A percentile compares a stretch with the other conserved stretches of the same genome.
These are phyloP conservation scores for Tyria jacobaeae DNA, from an alignment of 2,888 invertebrate genomes.

Conservation along the genomic window DNA sequence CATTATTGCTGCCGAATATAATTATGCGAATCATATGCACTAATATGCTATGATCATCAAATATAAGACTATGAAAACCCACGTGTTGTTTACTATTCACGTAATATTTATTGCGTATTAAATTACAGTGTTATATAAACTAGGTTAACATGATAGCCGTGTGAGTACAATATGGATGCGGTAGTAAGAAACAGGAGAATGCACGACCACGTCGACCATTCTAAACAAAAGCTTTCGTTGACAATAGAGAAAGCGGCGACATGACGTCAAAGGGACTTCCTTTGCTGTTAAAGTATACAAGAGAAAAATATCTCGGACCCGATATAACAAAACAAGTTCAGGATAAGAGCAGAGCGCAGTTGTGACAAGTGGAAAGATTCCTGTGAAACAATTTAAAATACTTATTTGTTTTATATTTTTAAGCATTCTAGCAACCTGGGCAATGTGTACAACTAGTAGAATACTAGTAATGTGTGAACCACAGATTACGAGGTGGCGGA, in stretches of 20 bases:
- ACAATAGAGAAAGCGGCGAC: conserved; percentile 55
- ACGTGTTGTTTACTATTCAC: neutral
- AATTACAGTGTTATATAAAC: conserved; percentile 42
- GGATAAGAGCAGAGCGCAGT: neutral
- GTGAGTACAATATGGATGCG: conserved; percentile 54
- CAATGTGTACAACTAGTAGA: no score
- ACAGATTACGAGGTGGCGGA: no score
- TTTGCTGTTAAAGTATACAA: conserved; percentile 38
- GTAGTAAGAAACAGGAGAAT: conserved; percentile 35
- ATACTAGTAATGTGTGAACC: no score
- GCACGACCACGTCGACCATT: conserved; percentile 32
- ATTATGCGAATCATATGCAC: neutral
- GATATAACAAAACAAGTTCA: conserved; percentile 13
- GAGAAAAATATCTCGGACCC: conserved; percentile 28
- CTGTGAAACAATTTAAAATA: no score
- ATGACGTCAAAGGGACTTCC: conserved; percentile 53
- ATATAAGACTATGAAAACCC: neutral
- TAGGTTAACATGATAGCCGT: conserved; percentile 70
- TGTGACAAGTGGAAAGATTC: neutral
- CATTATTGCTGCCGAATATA: neutral
- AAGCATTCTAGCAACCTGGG: no score
- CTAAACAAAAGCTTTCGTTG: conserved; percentile 54
- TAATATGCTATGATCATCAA: neutral
- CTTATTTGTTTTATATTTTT: no score
- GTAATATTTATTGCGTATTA: neutral